Percentiles rank a stretch among this genome's conserved stretches.
Evolutionary conservation across 2,888 invertebrate species (phyloP).

Genomic region (Fabriciana adippe): DNA sequence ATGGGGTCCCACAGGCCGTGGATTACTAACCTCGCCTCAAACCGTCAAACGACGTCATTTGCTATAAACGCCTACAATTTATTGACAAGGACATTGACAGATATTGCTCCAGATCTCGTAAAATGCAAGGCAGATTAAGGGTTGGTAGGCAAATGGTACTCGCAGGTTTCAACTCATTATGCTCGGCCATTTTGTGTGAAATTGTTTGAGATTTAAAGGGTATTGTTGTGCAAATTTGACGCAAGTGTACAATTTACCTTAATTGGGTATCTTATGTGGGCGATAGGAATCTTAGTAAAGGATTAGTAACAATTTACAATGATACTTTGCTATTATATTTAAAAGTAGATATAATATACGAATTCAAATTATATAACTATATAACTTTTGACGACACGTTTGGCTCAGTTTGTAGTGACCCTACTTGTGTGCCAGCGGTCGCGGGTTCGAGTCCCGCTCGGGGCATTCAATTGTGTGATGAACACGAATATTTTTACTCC

Average conservation of each 20-base stretch:
- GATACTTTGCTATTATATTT: not conserved
- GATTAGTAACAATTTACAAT: not conserved
- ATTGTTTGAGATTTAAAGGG: conserved; percentile 54
- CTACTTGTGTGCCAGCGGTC: no score
- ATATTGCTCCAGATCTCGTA: conserved; percentile 77
- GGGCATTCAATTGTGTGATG: no score
- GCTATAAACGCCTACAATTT: conserved; percentile 76
- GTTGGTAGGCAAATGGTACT: conserved; percentile 76
- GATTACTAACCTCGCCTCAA: conserved; percentile 73
- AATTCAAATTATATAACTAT: no score
- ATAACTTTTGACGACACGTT: no score
- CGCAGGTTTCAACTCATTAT: conserved; percentile 66
- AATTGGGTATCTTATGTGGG: conserved; percentile 17
- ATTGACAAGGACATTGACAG: conserved; percentile 82
- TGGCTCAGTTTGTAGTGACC: no score
- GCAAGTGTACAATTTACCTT: conserved; percentile 35
- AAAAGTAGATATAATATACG: not conserved
- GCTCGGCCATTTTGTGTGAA: conserved; percentile 57
- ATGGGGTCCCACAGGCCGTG: conserved; percentile 75
- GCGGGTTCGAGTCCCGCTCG: no score
- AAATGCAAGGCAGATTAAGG: conserved; percentile 80
- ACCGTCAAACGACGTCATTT: conserved; percentile 79
- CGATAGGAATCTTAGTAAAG: conserved; percentile 4
- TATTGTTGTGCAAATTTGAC: conserved; percentile 58
- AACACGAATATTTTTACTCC: no score